These are phyloP conservation scores for Sorex fumeus DNA, from an alignment of 2,113 vertebrate species.

Conservation along the genomic window DNA sequence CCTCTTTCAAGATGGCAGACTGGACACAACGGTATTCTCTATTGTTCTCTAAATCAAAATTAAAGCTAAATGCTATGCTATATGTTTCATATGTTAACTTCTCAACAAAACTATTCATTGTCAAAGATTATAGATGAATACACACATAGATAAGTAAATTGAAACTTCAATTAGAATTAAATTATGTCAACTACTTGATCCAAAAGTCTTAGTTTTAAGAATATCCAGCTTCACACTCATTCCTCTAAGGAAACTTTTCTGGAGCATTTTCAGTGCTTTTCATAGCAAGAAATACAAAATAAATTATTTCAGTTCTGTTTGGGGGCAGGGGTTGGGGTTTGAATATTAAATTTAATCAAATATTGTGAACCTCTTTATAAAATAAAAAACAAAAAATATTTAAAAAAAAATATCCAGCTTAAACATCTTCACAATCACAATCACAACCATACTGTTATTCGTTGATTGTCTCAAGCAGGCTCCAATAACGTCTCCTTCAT, in stretches of 20 bases:
- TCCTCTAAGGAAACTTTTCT: too few species aligned
- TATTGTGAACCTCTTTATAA: too few species aligned
- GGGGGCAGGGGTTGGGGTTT: too few species aligned
- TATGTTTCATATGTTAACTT: not conserved
- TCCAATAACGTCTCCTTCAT: too few species aligned
- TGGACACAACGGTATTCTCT: not conserved
- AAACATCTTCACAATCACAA: too few species aligned
- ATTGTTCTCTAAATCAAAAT: not conserved
- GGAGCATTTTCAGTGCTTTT: too few species aligned
- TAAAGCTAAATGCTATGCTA: not conserved
- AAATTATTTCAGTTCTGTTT: too few species aligned
- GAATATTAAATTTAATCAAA: too few species aligned
- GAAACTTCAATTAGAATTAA: slow-evolving; percentile 22
- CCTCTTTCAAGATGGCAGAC: not conserved
- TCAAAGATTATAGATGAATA: not conserved
- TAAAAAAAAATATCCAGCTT: not conserved
- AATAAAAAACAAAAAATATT: too few species aligned
- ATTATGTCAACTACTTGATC: not conserved
- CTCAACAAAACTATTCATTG: not conserved
- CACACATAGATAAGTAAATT: not conserved
- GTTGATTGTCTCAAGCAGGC: too few species aligned
- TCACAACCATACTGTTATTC: too few species aligned
- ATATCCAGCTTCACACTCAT: not conserved
- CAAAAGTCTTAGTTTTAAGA: not conserved
- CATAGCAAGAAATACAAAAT: too few species aligned